Evolutionary conservation across 2,888 invertebrate species (phyloP).

Genomic region (Horisme vitalbata): DNA sequence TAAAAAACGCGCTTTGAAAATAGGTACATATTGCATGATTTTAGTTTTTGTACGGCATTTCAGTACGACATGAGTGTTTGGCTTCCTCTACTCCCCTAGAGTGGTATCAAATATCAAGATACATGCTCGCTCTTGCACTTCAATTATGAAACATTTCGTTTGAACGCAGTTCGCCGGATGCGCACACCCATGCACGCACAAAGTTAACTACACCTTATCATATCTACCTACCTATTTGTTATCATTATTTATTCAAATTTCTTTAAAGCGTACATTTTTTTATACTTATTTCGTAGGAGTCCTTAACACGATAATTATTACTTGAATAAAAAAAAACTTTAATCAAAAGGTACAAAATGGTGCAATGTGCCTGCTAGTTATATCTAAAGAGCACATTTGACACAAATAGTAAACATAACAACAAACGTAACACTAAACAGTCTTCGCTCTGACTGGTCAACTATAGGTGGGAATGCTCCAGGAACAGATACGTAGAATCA

Average conservation of each 20-base stretch:
- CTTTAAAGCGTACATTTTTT: constrained; percentile 82
- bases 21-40: constrained; percentile 1
- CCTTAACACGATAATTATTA: constrained; percentile 64
- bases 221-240: constrained; percentile 78
- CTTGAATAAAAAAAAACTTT: constrained; percentile 52
- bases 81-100: constrained; percentile 9
- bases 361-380: constrained; percentile 68
- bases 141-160: constrained; percentile 13
- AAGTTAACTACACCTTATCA: constrained; percentile 70
- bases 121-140: constrained; percentile 5
- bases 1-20: constrained; percentile 35
- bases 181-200: constrained; percentile 59
- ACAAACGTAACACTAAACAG: constrained; percentile 76
- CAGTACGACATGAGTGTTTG: constrained; percentile 4
- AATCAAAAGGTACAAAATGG: constrained; percentile 60
- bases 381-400: constrained; percentile 55
- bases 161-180: constrained; percentile 14
- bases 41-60: constrained; percentile 8
- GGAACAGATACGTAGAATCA: constrained; percentile 53
- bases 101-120: constrained; percentile 11
- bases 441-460: constrained; percentile 77
- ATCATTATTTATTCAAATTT: constrained; percentile 76
- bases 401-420: constrained; percentile 68
- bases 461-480: constrained; percentile 74
- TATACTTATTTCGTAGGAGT: constrained; percentile 77